Evolutionary conservation across 2,888 invertebrate species (phyloP).

Genomic region (Syritta pipiens): DNA sequence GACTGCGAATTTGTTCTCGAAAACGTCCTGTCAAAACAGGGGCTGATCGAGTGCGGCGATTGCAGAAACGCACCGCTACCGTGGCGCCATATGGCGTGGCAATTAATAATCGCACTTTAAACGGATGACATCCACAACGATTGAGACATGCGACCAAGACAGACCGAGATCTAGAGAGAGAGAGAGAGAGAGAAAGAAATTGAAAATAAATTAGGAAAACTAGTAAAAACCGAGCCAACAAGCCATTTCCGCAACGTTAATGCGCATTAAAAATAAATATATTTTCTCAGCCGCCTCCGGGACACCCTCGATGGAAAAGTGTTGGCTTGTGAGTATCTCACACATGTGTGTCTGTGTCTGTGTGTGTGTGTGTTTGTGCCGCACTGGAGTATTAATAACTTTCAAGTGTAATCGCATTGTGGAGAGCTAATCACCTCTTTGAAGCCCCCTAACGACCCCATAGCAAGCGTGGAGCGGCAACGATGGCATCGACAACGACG

Average conservation of each 20-base stretch:
- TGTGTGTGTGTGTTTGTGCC: conserved; percentile 21
- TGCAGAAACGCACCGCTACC: conserved; percentile 36
- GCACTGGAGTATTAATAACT: conserved; percentile 64
- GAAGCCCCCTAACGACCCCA: conserved; percentile 69
- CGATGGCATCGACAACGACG: neutral
- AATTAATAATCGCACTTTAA: conserved; percentile 69
- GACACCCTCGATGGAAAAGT: too few relatives aligned
- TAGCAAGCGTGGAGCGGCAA: conserved; percentile 40
- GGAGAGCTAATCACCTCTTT: conserved; percentile 68
- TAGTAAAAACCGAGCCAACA: conserved; percentile 53
- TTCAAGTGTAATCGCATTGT: conserved; percentile 69
- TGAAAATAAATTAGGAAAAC: conserved; percentile 65
- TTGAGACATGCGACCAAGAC: conserved; percentile 40
- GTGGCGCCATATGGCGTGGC: conserved; percentile 64
- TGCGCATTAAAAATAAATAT: conserved; percentile 69
- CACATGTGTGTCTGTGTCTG: neutral
- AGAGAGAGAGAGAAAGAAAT: conserved; percentile 26
- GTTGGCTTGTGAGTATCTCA: neutral
- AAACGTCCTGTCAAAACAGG: conserved; percentile 46
- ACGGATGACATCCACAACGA: conserved; percentile 48
- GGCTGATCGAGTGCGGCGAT: conserved; percentile 43
- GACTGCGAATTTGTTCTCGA: conserved; percentile 48
- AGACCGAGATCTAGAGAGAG: neutral
- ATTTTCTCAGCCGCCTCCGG: conserved; percentile 1
- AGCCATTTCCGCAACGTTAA: conserved; percentile 68